Conservation (phyloP, 2,797 vertebrate genomes). For the Garrulus glandarius region DNA sequence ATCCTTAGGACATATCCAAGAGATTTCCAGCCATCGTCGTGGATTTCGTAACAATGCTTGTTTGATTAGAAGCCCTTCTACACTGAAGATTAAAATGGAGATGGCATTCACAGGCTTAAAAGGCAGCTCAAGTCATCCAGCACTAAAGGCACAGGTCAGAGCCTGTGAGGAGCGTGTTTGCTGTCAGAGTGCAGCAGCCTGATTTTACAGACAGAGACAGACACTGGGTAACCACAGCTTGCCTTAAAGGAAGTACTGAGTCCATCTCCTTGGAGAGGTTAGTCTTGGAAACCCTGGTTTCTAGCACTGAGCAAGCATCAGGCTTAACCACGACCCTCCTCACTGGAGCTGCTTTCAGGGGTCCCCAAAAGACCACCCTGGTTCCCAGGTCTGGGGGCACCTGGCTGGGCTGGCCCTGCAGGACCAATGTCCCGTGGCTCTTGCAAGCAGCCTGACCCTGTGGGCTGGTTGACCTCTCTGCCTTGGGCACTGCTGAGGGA, state of each 20-base stretch:
- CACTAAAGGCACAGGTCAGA: not conserved
- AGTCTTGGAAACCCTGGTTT: not conserved
- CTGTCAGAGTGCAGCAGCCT: not conserved
- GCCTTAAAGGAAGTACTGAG: not conserved
- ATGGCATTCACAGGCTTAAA: not conserved
- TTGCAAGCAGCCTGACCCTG: rapidly evolving
- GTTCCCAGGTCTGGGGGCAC: not conserved
- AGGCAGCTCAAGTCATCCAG: not conserved
- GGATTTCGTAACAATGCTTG: not conserved
- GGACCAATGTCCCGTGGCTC: not conserved
- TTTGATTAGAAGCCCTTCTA: not conserved
- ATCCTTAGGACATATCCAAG: not conserved
- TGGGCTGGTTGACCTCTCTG: not conserved
- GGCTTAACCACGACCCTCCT: not conserved
- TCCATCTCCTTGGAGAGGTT: not conserved
- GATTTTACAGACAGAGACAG: not conserved
- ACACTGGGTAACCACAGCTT: not conserved
- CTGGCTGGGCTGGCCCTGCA: not conserved
- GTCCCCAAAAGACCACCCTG: not conserved
- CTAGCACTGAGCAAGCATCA: not conserved
- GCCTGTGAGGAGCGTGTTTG: not conserved
- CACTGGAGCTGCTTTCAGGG: not conserved
- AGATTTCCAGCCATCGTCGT: not conserved
- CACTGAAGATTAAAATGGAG: not conserved
- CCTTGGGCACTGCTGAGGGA: rapidly evolving